Conservation (phyloP, 2,797 vertebrate genomes). For the Otus scops region DNA sequence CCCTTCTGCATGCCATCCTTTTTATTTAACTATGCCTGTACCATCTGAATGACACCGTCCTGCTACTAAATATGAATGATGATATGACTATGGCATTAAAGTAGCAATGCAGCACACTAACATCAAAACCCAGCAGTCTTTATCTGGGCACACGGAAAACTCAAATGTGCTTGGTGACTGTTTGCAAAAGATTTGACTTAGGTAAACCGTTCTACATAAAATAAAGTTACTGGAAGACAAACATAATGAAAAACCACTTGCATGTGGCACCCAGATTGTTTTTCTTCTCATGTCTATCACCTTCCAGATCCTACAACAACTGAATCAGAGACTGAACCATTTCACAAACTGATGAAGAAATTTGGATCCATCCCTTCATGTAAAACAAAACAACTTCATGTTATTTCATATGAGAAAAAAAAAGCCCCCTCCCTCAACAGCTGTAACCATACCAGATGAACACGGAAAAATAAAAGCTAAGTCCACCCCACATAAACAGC, state of each 20-base stretch:
- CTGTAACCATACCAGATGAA: background rate
- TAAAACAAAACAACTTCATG: background rate
- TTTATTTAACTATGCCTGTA: background rate
- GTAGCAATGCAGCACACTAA: background rate
- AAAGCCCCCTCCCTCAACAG: background rate
- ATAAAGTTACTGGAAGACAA: background rate
- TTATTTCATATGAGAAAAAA: background rate
- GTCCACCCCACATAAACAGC: background rate
- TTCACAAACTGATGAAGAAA: background rate
- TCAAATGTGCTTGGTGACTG: background rate
- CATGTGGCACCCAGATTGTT: background rate
- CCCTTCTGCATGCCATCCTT: background rate
- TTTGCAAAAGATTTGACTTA: background rate
- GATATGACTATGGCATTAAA: background rate
- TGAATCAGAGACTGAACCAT: background rate
- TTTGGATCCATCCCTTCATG: background rate
- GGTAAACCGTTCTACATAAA: background rate
- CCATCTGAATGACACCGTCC: accelerated
- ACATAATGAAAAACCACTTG: background rate
- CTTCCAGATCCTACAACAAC: background rate
- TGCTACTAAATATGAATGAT: background rate
- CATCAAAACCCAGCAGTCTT: background rate
- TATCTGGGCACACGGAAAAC: background rate
- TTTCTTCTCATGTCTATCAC: background rate
- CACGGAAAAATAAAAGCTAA: background rate